Percentiles rank a stretch among this genome's conserved stretches.
Conservation (phyloP, 2,113 vertebrate species). For the Pungitius pungitius region DNA sequence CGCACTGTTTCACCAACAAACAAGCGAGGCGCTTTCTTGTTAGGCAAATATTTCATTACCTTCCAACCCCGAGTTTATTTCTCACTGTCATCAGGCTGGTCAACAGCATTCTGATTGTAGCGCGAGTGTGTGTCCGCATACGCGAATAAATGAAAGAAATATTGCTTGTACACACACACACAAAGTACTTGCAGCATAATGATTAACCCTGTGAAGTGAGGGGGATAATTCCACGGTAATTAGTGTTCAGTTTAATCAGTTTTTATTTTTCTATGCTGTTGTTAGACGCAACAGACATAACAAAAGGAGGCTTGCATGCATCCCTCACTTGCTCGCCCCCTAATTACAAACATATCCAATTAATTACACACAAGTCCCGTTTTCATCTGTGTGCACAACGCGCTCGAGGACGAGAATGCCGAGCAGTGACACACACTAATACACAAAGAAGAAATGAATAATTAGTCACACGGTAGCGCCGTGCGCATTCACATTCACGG, state of each 20-base stretch:
- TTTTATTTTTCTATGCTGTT: slow-evolving; percentile 74
- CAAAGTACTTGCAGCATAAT: slow-evolving; percentile 47
- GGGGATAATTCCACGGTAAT: slow-evolving; percentile 78
- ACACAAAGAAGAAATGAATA: slow-evolving; percentile 59
- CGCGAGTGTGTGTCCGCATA: slow-evolving; percentile 12
- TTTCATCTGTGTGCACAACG: slow-evolving; percentile 64
- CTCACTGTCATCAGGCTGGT: slow-evolving; percentile 27
- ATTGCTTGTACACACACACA: slow-evolving; percentile 10
- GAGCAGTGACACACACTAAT: slow-evolving; percentile 61
- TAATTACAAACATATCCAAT: slow-evolving; percentile 85
- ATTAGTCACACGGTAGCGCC: slow-evolving; percentile 59
- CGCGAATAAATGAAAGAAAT: neutral
- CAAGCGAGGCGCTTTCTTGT: slow-evolving; percentile 12
- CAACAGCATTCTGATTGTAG: slow-evolving; percentile 27
- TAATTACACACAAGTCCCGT: slow-evolving; percentile 78
- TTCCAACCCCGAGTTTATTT: neutral
- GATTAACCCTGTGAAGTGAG: slow-evolving; percentile 76
- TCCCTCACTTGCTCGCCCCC: slow-evolving; percentile 64
- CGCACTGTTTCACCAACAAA: slow-evolving; percentile 38
- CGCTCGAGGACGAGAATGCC: slow-evolving; percentile 58
- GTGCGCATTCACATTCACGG: slow-evolving; percentile 34
- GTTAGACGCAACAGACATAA: slow-evolving; percentile 73
- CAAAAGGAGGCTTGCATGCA: slow-evolving; percentile 70
- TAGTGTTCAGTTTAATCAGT: slow-evolving; percentile 80
- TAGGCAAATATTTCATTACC: slow-evolving; percentile 42